Conservation (phyloP, 1,140 invertebrate genomes). For the Achatina immaculata region DNA sequence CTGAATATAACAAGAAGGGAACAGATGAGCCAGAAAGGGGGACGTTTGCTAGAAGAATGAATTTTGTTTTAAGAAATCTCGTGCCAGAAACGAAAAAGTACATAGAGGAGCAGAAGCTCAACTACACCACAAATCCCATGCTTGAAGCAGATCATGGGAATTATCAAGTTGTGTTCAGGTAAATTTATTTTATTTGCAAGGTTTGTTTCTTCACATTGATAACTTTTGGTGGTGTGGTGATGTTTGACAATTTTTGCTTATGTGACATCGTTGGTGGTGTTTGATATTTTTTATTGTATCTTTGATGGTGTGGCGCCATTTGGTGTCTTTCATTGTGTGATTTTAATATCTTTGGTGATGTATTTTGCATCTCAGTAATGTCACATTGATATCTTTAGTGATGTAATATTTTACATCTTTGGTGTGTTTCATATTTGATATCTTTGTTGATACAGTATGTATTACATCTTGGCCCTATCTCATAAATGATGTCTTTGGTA, state of each 20-base stretch:
- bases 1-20: constrained; percentile 54
- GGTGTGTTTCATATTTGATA: too few relatives aligned
- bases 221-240: background rate
- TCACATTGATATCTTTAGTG: too few relatives aligned
- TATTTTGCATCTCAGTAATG: background rate
- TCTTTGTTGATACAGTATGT: too few relatives aligned
- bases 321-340: background rate
- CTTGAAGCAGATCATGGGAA: constrained; percentile 58
- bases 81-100: constrained; percentile 79
- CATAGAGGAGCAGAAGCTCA: constrained; percentile 79
- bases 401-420: too few relatives aligned
- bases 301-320: background rate
- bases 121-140: constrained; percentile 76
- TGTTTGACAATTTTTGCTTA: background rate
- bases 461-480: too few relatives aligned
- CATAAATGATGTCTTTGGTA: too few relatives aligned
- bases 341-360: background rate
- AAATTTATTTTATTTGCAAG: background rate
- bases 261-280: background rate
- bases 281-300: background rate
- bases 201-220: background rate
- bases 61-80: constrained; percentile 77
- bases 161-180: constrained; percentile 52
- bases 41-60: constrained; percentile 46
- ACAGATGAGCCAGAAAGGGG: constrained; percentile 47